Conservation (phyloP, 2,113 vertebrate species). For the Xenus cinereus region DNA sequence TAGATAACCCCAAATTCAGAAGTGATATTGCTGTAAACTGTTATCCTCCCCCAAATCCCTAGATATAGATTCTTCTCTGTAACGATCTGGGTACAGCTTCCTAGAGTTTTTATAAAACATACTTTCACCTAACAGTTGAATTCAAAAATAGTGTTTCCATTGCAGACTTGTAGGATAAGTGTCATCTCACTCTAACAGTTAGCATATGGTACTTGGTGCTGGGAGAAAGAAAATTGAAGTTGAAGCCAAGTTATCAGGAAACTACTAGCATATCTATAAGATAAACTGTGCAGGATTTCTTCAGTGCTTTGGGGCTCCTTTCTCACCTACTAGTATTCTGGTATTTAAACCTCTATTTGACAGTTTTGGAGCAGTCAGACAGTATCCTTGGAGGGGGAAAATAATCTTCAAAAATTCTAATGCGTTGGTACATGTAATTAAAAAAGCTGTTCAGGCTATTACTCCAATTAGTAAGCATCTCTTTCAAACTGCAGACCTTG, state of each 20-base stretch:
- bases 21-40: background rate
- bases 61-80: background rate
- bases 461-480: background rate
- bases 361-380: background rate
- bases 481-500: background rate
- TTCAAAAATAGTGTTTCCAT: slow-evolving; percentile 47
- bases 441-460: background rate
- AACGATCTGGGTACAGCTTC: background rate
- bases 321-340: background rate
- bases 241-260: slow-evolving; percentile 32
- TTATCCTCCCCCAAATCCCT: background rate
- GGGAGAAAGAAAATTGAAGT: background rate
- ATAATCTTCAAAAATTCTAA: background rate
- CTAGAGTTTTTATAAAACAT: background rate
- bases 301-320: background rate
- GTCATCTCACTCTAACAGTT: background rate
- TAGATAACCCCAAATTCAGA: background rate
- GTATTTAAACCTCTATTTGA: background rate
- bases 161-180: slow-evolving; percentile 27
- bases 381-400: background rate
- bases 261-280: background rate
- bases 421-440: background rate
- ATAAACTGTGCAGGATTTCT: background rate
- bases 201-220: slow-evolving; percentile 24
- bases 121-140: slow-evolving; percentile 35